Base-by-base conservation (phyloP, 2,888 invertebrate genomes). In the Clanis bilineata region DNA sequence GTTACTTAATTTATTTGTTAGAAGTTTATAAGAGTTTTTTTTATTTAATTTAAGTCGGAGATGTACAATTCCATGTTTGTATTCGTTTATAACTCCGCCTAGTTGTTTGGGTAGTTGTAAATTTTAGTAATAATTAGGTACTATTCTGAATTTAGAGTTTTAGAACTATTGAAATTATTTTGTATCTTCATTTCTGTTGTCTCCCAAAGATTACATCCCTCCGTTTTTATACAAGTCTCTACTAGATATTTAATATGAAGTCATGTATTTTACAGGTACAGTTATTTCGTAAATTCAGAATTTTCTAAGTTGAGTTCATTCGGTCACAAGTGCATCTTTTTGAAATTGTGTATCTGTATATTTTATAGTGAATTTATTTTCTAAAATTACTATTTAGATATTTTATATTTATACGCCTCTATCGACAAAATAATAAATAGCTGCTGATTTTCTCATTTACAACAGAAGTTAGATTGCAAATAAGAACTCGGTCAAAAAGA, bases 1-100 rank as follows among this genome's bases (percentile, higher is more conserved):
- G 84, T 89, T 88, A 87, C 85, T 88, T 91, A 88, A 90, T 87
- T 90, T 90, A 90, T 90, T 88, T 67, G 71, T 78, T 85, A 76
- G 70, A 69, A 70, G 65, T 61, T 60, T 44, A 64, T 74, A 68
- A 67, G 15, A 59, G 28, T 41, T 45, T 54, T 39, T 32, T 56
- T 56, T n/a, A n/a, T 36, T 43, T 45, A 21, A 41, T 58, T 67
- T 64, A 69, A 62, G 73, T 73, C 73, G 77, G 72, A 77, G 75
- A 69, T 51, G 73, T 67, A 67, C 66, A 67, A 80, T 82, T 85
- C 80, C 82, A 80, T 67, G 64, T 67, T 72, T 65, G 63, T 73
- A 74, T 77, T 70, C 64, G 73, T 80, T 77, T 79, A 70, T 72
- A 79, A 78, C 83, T 88, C 88, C 88, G 89, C 88, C 88, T 89